phyloP scores from a whole-genome alignment of 2,113 vertebrate genomes.

The Zosterops japonicus region DNA sequence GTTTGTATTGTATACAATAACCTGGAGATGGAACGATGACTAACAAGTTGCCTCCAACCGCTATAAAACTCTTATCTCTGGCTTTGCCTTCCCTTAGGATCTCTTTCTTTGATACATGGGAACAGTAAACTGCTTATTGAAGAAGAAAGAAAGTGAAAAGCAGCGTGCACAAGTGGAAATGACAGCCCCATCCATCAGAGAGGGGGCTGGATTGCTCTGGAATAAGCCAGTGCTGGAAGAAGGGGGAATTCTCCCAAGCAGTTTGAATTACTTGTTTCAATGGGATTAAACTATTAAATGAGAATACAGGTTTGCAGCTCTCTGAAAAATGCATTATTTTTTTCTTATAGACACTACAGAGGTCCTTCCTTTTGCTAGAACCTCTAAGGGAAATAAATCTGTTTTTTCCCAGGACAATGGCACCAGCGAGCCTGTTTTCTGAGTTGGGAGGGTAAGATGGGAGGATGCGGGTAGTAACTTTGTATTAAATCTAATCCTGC shows the following conservation, averaged over 20 bases:
- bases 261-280: not conserved
- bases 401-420: not conserved
- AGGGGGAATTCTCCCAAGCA: not conserved
- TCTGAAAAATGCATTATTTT: not conserved
- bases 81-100: slow-evolving; percentile 29
- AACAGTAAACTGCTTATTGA: not conserved
- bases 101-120: not conserved
- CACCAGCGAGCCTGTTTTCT: not conserved
- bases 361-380: not conserved
- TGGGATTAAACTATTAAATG: not conserved
- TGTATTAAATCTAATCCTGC: not conserved
- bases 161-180: not conserved
- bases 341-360: not conserved
- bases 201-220: not conserved
- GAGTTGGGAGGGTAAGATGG: not conserved
- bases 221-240: not conserved
- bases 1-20: not conserved
- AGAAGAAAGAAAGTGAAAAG: not conserved
- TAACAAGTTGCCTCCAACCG: not conserved
- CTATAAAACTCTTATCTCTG: not conserved
- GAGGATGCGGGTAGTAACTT: not conserved
- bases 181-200: slow-evolving; percentile 11
- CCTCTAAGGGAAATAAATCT: not conserved
- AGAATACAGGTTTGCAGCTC: not conserved
- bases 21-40: not conserved